A percentile compares a stretch with the other conserved stretches of the same genome.
Evolutionary conservation across 2,113 vertebrate species (phyloP).

Genomic region (Gnathonemus longibarbis): DNA sequence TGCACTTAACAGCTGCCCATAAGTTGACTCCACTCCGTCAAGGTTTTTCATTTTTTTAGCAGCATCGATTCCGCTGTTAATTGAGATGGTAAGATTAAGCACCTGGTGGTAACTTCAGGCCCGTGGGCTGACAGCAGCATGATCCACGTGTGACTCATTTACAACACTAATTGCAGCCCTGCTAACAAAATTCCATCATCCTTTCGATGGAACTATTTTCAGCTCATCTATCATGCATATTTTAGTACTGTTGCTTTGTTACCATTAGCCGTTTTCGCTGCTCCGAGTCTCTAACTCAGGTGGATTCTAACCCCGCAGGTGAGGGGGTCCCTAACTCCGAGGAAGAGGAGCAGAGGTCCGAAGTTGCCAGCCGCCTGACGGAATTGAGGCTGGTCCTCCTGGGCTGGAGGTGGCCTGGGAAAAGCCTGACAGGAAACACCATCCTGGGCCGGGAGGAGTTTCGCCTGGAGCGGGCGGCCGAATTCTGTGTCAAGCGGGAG

Average conservation of each 20-base stretch:
- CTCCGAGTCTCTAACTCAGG: not conserved
- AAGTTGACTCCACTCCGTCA: not conserved
- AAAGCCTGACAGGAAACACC: conserved; percentile 67
- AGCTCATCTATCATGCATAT: not conserved
- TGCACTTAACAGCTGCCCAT: not conserved
- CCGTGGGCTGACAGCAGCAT: not conserved
- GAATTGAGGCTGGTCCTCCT: conserved; percentile 59
- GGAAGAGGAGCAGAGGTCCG: conserved; percentile 29
- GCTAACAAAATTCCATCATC: not conserved
- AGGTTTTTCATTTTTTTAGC: not conserved
- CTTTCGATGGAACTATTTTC: not conserved
- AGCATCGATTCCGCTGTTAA: not conserved
- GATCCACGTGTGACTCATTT: not conserved
- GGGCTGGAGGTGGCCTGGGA: conserved; percentile 70
- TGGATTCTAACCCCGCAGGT: conserved; percentile 14
- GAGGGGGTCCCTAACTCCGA: conserved; percentile 24
- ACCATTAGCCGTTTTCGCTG: not conserved
- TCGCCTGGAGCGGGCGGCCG: conserved; percentile 57
- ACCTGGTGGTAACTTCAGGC: not conserved
- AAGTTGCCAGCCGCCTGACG: conserved; percentile 35
- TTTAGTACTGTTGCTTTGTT: not conserved
- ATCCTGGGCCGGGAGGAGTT: conserved; percentile 67
- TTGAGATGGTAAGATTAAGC: not conserved
- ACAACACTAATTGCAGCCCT: not conserved
- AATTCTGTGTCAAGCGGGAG: conserved; percentile 62